phyloP scores from a whole-genome alignment of 2,888 invertebrate species.

The Carabus problematicus region DNA sequence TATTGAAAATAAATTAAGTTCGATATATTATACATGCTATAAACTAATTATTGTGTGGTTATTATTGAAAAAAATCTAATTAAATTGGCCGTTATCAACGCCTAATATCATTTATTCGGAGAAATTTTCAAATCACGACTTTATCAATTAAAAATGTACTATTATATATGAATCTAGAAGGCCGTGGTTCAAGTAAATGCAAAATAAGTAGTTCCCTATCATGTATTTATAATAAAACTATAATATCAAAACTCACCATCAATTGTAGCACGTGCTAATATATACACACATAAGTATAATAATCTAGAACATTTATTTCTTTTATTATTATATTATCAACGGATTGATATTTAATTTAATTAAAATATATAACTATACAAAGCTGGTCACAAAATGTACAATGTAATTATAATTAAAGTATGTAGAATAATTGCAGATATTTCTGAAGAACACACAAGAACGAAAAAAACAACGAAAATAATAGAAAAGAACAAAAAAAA shows the following conservation, averaged over 20 bases:
- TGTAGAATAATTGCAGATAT: no score
- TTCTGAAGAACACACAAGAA: constrained; percentile 15
- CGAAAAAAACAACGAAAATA: no score
- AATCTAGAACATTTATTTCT: background rate
- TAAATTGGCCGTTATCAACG: no score
- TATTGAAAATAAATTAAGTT: no score
- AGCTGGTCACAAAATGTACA: constrained; percentile 37
- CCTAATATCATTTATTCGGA: no score
- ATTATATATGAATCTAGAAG: no score
- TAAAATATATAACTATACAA: constrained; percentile 41
- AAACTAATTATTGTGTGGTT: no score
- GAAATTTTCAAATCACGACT: no score
- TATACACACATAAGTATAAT: background rate
- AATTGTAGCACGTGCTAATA: background rate
- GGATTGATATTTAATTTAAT: constrained; percentile 40
- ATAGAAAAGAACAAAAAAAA: constrained; percentile 4
- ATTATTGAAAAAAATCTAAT: no score
- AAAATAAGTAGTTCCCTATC: background rate
- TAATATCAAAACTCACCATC: background rate
- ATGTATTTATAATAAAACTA: background rate
- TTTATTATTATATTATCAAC: constrained; percentile 26
- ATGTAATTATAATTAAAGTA: constrained; percentile 9
- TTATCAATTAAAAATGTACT: no score
- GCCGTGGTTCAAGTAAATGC: background rate
- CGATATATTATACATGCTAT: no score